Percentiles rank a stretch among this genome's conserved stretches.
Evolutionary conservation across 2,113 vertebrate genomes (phyloP).

Genomic region (Strix uralensis): DNA sequence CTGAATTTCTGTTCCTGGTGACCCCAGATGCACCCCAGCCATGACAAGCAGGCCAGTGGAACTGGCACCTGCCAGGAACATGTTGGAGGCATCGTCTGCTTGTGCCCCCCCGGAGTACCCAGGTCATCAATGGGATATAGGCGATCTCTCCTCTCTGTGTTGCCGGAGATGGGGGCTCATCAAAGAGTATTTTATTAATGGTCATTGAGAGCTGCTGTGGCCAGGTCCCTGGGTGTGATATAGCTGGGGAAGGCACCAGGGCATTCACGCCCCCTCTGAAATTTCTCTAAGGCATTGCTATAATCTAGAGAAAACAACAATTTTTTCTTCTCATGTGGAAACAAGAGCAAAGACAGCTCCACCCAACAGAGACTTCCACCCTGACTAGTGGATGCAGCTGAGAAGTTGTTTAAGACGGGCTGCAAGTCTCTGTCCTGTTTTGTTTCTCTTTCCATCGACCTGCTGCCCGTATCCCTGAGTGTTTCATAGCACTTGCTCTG

Average conservation of each 20-base stretch:
- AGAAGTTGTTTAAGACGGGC: not conserved
- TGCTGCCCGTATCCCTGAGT: not conserved
- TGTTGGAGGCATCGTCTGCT: conserved; percentile 43
- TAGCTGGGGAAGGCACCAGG: not conserved
- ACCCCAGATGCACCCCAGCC: conserved; percentile 35
- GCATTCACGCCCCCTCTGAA: not conserved
- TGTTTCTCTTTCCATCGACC: not conserved
- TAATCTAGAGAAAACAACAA: not conserved
- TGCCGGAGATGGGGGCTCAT: not conserved
- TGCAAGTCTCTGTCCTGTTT: not conserved
- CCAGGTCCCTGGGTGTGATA: not conserved
- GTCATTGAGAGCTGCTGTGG: not conserved
- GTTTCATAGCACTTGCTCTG: not conserved
- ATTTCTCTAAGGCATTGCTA: not conserved
- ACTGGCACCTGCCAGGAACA: conserved; percentile 64
- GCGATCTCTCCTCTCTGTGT: conserved; percentile 31
- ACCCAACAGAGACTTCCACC: not conserved
- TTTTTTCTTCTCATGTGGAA: not conserved
- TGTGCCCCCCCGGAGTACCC: conserved; percentile 60
- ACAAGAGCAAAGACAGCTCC: not conserved
- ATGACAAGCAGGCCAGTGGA: conserved; percentile 69
- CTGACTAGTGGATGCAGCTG: not conserved
- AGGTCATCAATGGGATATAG: conserved; percentile 40
- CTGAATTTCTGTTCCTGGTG: not conserved
- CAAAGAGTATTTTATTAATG: not conserved